phyloP scores from a whole-genome alignment of 2,888 invertebrate genomes.

The Macaria liturata region DNA sequence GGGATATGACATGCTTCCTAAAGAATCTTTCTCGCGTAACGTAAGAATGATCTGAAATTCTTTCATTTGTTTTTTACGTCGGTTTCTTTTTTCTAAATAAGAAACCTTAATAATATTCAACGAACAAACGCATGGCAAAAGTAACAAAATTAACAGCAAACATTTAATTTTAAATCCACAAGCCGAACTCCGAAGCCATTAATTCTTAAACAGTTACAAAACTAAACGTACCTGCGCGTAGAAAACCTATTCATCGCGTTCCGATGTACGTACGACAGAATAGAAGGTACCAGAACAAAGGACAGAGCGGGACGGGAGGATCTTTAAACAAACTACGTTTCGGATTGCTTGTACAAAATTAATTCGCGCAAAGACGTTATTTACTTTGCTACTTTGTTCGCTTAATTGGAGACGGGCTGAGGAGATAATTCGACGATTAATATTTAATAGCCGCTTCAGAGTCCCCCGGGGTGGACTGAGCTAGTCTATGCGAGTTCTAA shows the following conservation, averaged over 20 bases:
- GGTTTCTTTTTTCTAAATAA: no score
- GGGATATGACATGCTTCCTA: no score
- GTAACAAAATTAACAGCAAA: no score
- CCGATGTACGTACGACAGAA: slow-evolving; percentile 20
- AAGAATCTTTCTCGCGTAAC: no score
- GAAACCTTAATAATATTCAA: no score
- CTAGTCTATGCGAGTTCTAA: no score
- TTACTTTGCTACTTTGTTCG: slow-evolving; percentile 79
- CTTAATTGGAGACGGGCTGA: slow-evolving; percentile 79
- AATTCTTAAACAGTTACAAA: slow-evolving; percentile 22
- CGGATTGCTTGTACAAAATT: slow-evolving; percentile 67
- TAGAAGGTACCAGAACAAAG: slow-evolving; percentile 33
- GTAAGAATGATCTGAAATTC: no score
- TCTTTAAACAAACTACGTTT: slow-evolving; percentile 70
- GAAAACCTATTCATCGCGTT: slow-evolving; percentile 15
- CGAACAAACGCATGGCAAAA: no score
- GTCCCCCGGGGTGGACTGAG: not conserved
- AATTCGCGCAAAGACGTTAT: slow-evolving; percentile 70
- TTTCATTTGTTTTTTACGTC: no score
- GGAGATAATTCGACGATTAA: slow-evolving; percentile 80
- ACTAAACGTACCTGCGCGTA: slow-evolving; percentile 18
- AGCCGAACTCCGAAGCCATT: slow-evolving; percentile 2
- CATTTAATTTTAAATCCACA: no score
- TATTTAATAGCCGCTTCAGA: slow-evolving; percentile 64
- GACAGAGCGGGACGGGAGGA: slow-evolving; percentile 32